Evolutionary conservation across 2,888 invertebrate genomes (phyloP), one percentile per base, ranked within the genome.

Genomic region (Cheilosia urbana): DNA sequence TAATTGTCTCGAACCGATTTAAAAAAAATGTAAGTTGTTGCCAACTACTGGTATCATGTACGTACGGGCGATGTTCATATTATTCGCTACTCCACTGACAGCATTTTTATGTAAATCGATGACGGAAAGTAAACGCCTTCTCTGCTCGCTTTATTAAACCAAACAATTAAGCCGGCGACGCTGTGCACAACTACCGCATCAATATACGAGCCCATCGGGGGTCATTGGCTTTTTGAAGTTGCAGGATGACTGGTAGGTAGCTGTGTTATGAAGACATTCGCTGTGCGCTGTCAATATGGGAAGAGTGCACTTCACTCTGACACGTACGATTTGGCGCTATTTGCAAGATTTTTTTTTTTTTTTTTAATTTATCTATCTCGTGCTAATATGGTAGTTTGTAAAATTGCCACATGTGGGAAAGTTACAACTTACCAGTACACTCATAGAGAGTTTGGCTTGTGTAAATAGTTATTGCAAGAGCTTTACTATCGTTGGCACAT

Each of bases 81-180:
- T 45, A 30, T 30, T 40, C 4, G 40, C 17, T 34, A 34, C 34
- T 45, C 24, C 13, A n/a, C 19, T 37, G 34, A 68, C 24, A 27
- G 34, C 60, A 53, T 45, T 68, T 79, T 66, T 62, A 75, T 63
- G 62, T 17, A 68, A 76, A 75, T 34, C 21, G 40, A 69, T 49
- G 60, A 60, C 62, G 75, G 80, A 75, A 76, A 68, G 63, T 47
- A 57, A 24, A 73, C 73, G 60, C 57, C 66, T 57, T 7, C 47
- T 37, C 27, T 37, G 47, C 19, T 1, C 47, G 51, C 75, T 40
- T 68, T 45, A 62, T 24, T 75, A 47, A 30, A 4, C 34, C 47
- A 57, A 53, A 53, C 47, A 68, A 58, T n/a, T 45, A 53, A 58
- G 47, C 51, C 47, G 40, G 37, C 19, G 15, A 7, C 24, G 49